Evolutionary conservation across 2,113 vertebrate species (phyloP).

Genomic region (Silurus meridionalis): DNA sequence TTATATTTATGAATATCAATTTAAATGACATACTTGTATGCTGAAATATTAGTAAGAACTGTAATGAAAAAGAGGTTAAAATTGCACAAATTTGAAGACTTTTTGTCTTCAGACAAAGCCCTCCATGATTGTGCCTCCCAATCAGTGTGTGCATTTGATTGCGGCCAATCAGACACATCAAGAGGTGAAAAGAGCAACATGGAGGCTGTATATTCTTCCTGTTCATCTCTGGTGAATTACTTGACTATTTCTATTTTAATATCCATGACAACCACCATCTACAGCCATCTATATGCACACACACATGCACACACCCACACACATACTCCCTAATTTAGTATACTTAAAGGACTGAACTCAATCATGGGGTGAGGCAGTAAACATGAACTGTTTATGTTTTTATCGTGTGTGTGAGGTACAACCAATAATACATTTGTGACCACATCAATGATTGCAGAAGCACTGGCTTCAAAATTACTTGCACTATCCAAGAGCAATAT

Average conservation of each 20-base stretch:
- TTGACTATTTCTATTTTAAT: background rate
- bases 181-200: slow-evolving; percentile 14
- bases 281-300: background rate
- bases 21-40: background rate
- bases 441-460: slow-evolving; percentile 3
- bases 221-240: background rate
- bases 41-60: background rate
- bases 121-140: slow-evolving; percentile 10
- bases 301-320: background rate
- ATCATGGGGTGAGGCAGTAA: background rate
- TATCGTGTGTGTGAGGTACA: background rate
- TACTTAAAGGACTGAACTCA: background rate
- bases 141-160: slow-evolving; percentile 38
- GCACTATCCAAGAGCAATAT: background rate
- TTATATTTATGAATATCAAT: background rate
- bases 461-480: background rate
- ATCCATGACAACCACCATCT: background rate
- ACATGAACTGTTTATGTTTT: background rate
- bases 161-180: slow-evolving; percentile 39
- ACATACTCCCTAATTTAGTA: background rate
- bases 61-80: background rate
- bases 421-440: background rate
- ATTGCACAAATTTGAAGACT: background rate
- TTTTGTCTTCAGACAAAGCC: slow-evolving; percentile 10
- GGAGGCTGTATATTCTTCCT: background rate